Percentiles rank a stretch among this genome's conserved stretches.
phyloP scores from a whole-genome alignment of 2,797 vertebrate genomes.

The Phoebastria nigripes region DNA sequence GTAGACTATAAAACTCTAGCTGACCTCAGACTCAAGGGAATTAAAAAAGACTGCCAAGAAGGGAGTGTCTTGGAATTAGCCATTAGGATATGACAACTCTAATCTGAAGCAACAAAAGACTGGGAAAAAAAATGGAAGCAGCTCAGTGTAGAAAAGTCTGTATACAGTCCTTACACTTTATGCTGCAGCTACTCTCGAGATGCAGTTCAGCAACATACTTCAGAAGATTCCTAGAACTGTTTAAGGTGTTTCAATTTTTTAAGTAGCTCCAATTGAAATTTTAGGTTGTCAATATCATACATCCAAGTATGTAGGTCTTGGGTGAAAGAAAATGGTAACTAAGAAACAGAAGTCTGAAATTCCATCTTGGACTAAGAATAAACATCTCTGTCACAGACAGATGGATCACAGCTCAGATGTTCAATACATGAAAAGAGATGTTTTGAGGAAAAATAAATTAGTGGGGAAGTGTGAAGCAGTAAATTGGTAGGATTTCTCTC shows the following conservation, averaged over 20 bases:
- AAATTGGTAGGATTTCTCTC: neutral
- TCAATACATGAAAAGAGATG: neutral
- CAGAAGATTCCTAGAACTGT: neutral
- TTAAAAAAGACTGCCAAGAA: neutral
- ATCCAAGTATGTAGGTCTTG: neutral
- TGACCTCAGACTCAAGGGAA: slow-evolving; percentile 27
- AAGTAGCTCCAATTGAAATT: neutral
- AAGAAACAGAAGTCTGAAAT: slow-evolving; percentile 21
- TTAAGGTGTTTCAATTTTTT: neutral
- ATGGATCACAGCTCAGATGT: slow-evolving; percentile 7
- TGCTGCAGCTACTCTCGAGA: accelerated
- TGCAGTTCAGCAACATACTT: neutral
- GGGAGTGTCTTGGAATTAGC: neutral
- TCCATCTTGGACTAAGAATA: slow-evolving; percentile 22
- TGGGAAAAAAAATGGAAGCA: neutral
- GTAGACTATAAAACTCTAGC: neutral
- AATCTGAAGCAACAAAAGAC: neutral
- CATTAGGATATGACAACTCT: neutral
- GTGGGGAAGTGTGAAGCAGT: neutral
- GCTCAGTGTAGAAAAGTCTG: neutral
- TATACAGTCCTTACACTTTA: neutral
- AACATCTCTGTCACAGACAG: slow-evolving; percentile 1
- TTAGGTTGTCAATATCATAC: neutral
- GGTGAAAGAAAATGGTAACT: neutral
- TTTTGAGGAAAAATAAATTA: neutral